phyloP scores from a whole-genome alignment of 2,113 vertebrate genomes.

The Trichomycterus rosablanca region DNA sequence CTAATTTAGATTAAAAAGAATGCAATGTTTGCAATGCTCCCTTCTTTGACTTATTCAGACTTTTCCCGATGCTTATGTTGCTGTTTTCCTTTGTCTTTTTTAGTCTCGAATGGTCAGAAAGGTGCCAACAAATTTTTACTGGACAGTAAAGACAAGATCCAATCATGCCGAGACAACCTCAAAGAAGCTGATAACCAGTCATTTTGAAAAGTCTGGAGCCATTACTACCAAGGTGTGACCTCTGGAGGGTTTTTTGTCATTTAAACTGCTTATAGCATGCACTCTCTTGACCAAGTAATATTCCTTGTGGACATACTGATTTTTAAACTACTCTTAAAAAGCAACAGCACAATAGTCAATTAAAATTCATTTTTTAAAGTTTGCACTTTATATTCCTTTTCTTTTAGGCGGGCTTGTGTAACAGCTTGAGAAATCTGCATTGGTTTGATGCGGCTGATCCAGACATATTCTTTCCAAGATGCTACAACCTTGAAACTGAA shows the following conservation, averaged over 20 bases:
- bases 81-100: not conserved
- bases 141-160: constrained; percentile 67
- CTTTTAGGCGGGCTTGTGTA: constrained; percentile 79
- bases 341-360: too few species aligned
- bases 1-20: too few species aligned
- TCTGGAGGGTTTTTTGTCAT: not conserved
- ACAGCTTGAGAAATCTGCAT: constrained; percentile 77
- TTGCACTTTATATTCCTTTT: not conserved
- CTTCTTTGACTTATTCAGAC: too few species aligned
- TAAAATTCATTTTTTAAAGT: not conserved
- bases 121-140: constrained; percentile 77
- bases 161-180: constrained; percentile 67
- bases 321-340: too few species aligned
- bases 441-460: constrained; percentile 81
- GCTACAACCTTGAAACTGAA: constrained; percentile 74
- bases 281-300: too few species aligned
- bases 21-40: too few species aligned
- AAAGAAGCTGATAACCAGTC: constrained; percentile 82
- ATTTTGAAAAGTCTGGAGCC: constrained; percentile 67
- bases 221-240: constrained; percentile 82
- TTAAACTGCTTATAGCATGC: not conserved
- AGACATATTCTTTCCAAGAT: constrained; percentile 83
- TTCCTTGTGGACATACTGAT: too few species aligned
- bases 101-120: constrained; percentile 79
- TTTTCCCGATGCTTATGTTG: not conserved